Conservation (phyloP, 2,113 vertebrate genomes). For the Cyprinodon variegatus region DNA sequence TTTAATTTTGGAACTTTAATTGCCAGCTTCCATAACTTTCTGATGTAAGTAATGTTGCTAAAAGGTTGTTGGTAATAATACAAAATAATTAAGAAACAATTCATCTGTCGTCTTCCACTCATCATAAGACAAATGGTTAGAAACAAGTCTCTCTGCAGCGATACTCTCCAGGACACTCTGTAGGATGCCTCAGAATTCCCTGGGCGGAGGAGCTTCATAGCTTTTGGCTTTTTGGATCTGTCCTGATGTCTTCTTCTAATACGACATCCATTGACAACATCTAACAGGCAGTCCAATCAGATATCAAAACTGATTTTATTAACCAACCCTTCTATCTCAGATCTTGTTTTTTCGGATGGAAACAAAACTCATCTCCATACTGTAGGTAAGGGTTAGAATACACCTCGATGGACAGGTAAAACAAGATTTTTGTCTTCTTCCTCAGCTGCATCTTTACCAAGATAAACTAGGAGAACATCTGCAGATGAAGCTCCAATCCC, state of each 20-base stretch:
- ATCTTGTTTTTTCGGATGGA: neutral
- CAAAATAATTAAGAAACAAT: too few relatives aligned
- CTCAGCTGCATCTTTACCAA: neutral
- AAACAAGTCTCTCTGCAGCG: neutral
- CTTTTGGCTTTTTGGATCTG: neutral
- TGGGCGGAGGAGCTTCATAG: neutral
- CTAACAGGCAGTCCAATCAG: neutral
- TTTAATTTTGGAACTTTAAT: constrained; percentile 1
- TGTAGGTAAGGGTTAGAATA: neutral
- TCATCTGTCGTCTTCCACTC: too few relatives aligned
- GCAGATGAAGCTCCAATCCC: neutral
- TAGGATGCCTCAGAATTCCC: neutral
- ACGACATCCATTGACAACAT: neutral
- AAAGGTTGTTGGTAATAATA: too few relatives aligned
- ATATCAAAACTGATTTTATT: neutral
- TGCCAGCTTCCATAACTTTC: constrained; percentile 12
- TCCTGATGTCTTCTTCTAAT: neutral
- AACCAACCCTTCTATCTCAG: neutral
- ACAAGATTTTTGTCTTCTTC: neutral
- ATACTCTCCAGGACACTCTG: neutral
- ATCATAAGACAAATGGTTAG: too few relatives aligned
- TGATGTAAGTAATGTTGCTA: neutral
- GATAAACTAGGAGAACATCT: neutral
- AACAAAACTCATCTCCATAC: neutral
- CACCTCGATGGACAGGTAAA: neutral